These are phyloP conservation scores for Rhimphoctona megacephalus DNA, from an alignment of 2,888 invertebrate genomes.

Conservation along the genomic window DNA sequence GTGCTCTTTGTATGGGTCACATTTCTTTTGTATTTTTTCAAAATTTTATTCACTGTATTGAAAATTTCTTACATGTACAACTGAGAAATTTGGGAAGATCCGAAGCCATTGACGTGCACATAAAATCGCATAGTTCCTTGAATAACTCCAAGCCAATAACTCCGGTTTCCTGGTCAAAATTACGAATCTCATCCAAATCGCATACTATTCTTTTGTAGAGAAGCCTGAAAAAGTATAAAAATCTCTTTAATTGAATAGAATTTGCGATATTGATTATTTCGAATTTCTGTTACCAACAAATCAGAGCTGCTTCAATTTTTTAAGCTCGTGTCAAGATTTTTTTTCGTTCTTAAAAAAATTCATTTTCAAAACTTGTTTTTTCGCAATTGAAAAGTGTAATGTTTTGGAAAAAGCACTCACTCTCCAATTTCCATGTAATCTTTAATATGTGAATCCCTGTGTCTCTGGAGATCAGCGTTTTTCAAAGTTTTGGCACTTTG, in stretches of 20 bases:
- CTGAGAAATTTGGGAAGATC: conserved; percentile 84
- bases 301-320: neutral
- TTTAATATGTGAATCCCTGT: conserved; percentile 78
- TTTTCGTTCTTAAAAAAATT: neutral
- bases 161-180: conserved; percentile 87
- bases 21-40: neutral
- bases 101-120: conserved; percentile 80
- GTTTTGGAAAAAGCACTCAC: conserved; percentile 72
- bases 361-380: neutral
- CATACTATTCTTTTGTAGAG: conserved; percentile 80
- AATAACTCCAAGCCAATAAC: conserved; percentile 87
- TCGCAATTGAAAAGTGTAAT: neutral
- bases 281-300: too few species aligned
- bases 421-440: conserved; percentile 82
- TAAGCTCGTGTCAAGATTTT: neutral
- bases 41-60: neutral
- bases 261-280: too few species aligned
- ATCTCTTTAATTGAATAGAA: neutral
- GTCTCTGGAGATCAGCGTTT: conserved; percentile 76
- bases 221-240: conserved; percentile 74
- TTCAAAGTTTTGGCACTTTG: conserved; percentile 83
- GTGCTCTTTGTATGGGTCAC: neutral
- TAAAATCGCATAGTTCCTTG: conserved; percentile 83
- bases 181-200: conserved; percentile 86
- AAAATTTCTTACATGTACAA: conserved; percentile 82